Evolutionary conservation across 2,888 invertebrate species (phyloP).

Genomic region (Drosophila peninsularis): DNA sequence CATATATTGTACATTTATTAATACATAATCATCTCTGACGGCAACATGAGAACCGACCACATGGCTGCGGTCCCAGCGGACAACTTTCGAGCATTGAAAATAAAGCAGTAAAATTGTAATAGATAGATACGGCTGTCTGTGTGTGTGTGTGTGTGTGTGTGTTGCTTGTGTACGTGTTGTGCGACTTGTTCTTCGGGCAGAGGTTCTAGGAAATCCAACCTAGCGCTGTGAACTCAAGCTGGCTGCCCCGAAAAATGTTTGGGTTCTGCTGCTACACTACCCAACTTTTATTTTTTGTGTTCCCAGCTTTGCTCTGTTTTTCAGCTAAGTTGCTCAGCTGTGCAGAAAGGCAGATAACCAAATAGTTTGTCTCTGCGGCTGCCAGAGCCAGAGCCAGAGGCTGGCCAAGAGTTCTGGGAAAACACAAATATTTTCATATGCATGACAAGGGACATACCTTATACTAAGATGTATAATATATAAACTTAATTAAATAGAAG

Average conservation of each 20-base stretch:
- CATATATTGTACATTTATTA: slow-evolving; percentile 73
- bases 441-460: slow-evolving; percentile 28
- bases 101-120: slow-evolving; percentile 73
- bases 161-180: slow-evolving; percentile 29
- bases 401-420: slow-evolving; percentile 51
- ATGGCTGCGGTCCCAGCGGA: slow-evolving; percentile 56
- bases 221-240: slow-evolving; percentile 53
- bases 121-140: slow-evolving; percentile 37
- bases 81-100: slow-evolving; percentile 58
- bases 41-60: slow-evolving; percentile 58
- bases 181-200: slow-evolving; percentile 44
- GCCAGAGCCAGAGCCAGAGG: slow-evolving; percentile 5
- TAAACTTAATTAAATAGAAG: not conserved
- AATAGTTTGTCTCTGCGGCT: slow-evolving; percentile 17
- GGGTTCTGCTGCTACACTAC: slow-evolving; percentile 16
- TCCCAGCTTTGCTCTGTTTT: slow-evolving; percentile 34
- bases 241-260: slow-evolving; percentile 65
- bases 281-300: slow-evolving; percentile 9
- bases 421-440: slow-evolving; percentile 59
- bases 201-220: slow-evolving; percentile 66
- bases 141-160: not conserved
- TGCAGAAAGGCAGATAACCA: slow-evolving; percentile 70
- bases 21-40: slow-evolving; percentile 69
- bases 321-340: slow-evolving; percentile 62
- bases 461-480: not conserved